Conservation (phyloP, 2,113 vertebrate species). For the Salvelinus alpinus region DNA sequence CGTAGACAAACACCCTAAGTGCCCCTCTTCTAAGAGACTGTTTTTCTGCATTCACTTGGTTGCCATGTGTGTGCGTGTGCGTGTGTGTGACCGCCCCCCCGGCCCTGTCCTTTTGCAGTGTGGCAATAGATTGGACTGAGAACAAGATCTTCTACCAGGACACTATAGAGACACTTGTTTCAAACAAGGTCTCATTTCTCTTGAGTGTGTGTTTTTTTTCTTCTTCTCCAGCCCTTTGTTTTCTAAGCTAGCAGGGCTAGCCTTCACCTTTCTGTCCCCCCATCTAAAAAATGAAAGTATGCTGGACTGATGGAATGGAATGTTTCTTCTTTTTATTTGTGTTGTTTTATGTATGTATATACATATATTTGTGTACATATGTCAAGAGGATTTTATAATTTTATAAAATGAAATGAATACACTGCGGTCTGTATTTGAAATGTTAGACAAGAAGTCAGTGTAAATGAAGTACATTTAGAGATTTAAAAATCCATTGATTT, state of each 20-base stretch:
- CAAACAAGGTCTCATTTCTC: conserved; percentile 5
- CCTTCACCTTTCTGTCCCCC: conserved; percentile 30
- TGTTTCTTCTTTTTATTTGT: conserved; percentile 39
- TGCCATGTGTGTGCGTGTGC: neutral
- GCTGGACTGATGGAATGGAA: conserved; percentile 36
- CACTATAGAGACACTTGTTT: conserved; percentile 22
- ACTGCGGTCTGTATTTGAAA: conserved; percentile 60
- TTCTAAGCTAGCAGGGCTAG: conserved; percentile 67
- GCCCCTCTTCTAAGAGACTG: conserved; percentile 31
- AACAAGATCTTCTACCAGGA: conserved; percentile 13
- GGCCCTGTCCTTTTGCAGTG: conserved; percentile 8
- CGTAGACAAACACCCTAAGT: conserved; percentile 47
- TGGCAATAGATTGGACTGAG: conserved; percentile 23
- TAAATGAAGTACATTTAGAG: conserved; percentile 59
- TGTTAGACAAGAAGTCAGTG: conserved; percentile 45
- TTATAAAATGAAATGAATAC: conserved; percentile 67
- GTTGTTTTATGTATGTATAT: conserved; percentile 58
- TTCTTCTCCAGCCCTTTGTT: neutral
- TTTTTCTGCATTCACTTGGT: conserved; percentile 23
- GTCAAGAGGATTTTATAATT: conserved; percentile 69
- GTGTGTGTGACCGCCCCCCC: no score
- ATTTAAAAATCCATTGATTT: conserved; percentile 40
- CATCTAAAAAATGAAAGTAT: conserved; percentile 15
- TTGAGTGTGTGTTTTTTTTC: neutral
- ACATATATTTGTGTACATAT: conserved; percentile 67